Evolutionary conservation across 2,113 vertebrate genomes (phyloP).

Genomic region (Rhinoderma darwinii): DNA sequence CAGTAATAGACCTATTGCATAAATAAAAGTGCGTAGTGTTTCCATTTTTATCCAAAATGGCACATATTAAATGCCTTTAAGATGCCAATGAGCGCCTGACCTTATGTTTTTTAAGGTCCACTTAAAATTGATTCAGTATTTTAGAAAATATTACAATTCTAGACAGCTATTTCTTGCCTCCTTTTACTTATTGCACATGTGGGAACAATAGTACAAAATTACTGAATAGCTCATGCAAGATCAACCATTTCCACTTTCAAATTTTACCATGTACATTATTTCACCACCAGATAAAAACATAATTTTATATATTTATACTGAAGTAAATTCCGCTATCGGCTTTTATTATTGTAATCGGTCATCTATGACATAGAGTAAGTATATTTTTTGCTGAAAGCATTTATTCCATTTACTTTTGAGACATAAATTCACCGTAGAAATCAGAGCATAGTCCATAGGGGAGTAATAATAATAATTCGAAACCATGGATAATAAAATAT

Average conservation of each 20-base stretch:
- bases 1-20: not conserved
- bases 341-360: not conserved
- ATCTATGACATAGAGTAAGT: not conserved
- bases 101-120: conserved; percentile 10
- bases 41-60: not conserved
- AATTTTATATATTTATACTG: not conserved
- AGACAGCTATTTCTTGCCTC: not conserved
- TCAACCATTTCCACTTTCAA: not conserved
- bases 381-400: not conserved
- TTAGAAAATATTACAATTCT: conserved; percentile 3
- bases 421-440: not conserved
- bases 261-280: not conserved
- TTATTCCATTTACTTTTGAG: not conserved
- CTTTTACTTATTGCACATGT: conserved; percentile 5
- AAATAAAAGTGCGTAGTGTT: not conserved
- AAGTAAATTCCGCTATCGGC: not conserved
- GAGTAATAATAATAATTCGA: not conserved
- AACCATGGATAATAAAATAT: not conserved
- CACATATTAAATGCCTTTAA: not conserved
- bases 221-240: not conserved
- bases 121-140: conserved; percentile 25
- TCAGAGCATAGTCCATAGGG: not conserved
- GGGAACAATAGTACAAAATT: conserved; percentile 14
- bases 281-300: not conserved
- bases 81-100: not conserved